A percentile compares a stretch with the other conserved stretches of the same genome.
phyloP scores from a whole-genome alignment of 2,113 vertebrate genomes.

The Ammodytes marinus region DNA sequence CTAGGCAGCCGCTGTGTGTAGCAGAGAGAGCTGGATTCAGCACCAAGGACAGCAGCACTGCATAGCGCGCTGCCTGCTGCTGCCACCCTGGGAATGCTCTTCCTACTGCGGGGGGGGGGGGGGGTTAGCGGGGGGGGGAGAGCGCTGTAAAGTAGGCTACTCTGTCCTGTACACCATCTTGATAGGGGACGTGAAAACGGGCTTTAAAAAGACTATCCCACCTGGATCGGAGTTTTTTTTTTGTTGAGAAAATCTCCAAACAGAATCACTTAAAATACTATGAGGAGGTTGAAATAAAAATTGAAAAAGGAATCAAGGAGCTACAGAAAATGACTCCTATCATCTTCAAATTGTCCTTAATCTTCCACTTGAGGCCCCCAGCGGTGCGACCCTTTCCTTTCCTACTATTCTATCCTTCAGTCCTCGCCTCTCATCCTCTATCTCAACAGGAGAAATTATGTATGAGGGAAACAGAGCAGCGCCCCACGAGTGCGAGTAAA shows the following conservation, averaged over 20 bases:
- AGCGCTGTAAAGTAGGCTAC: conserved; percentile 68
- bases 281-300: background rate
- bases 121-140: background rate
- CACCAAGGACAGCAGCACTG: conserved; percentile 80
- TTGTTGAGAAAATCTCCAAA: too few species aligned
- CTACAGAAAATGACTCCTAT: background rate
- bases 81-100: conserved; percentile 67
- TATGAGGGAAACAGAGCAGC: background rate
- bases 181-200: conserved; percentile 4
- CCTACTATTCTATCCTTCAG: background rate
- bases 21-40: conserved; percentile 67
- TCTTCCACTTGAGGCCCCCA: background rate
- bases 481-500: background rate
- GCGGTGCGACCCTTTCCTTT: background rate
- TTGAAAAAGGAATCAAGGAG: too few species aligned
- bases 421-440: background rate
- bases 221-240: conserved; percentile 15
- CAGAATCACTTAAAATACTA: background rate
- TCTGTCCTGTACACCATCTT: conserved; percentile 60
- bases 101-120: conserved; percentile 22
- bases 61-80: conserved; percentile 29
- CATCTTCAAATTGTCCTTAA: background rate
- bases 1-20: conserved; percentile 52
- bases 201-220: conserved; percentile 22
- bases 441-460: conserved; percentile 30